phyloP scores from a whole-genome alignment of 1,140 invertebrate genomes.

The Phymastichus coffea region DNA sequence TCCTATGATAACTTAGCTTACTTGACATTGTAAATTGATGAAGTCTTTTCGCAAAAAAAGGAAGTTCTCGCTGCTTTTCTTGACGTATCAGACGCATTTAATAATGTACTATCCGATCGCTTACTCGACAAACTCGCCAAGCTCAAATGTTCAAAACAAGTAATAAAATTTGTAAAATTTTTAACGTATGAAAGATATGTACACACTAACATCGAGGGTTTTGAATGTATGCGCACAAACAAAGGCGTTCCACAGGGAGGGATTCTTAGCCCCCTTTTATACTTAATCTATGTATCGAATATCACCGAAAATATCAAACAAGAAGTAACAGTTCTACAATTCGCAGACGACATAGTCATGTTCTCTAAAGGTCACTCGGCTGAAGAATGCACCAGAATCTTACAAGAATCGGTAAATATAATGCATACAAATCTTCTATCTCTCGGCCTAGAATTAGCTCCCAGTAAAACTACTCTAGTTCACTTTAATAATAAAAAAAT shows the following conservation, averaged over 20 bases:
- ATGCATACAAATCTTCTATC: too few species aligned
- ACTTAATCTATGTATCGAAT: not conserved
- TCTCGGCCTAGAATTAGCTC: too few species aligned
- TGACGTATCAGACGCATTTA: not conserved
- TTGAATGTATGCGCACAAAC: too few species aligned
- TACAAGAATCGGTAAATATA: too few species aligned
- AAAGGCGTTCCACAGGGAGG: not conserved
- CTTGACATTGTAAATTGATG: not conserved
- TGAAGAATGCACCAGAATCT: too few species aligned
- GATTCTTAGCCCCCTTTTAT: slow-evolving; percentile 13
- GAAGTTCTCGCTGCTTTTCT: not conserved
- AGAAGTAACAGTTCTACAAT: not conserved
- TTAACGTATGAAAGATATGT: not conserved
- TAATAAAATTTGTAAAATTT: not conserved
- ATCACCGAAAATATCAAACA: not conserved
- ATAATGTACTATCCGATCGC: too few species aligned
- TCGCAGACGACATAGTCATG: slow-evolving; percentile 1
- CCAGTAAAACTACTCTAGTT: too few species aligned
- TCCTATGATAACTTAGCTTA: not conserved
- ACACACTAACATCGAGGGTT: too few species aligned
- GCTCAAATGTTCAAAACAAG: not conserved
- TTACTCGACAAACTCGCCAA: not conserved
- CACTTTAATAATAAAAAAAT: slow-evolving; percentile 26
- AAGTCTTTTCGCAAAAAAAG: not conserved
- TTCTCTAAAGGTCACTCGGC: too few species aligned